Base-by-base conservation (phyloP, 2,888 invertebrate genomes). In the Limnephilus lunatus region DNA sequence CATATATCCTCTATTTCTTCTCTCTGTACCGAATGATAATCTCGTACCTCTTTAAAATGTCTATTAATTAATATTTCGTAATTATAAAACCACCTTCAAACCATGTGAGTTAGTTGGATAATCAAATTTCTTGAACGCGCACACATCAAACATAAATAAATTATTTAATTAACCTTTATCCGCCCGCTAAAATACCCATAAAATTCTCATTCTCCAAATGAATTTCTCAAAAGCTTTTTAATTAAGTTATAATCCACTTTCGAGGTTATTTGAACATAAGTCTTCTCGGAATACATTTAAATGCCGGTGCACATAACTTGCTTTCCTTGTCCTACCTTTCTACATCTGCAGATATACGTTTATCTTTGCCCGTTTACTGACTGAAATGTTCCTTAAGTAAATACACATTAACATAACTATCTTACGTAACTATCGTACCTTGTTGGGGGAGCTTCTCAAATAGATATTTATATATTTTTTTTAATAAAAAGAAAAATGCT, bases 191-290 rank as follows among this genome's bases (percentile, higher is more conserved):
- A 68, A 25, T 19, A 68, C 68, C 25, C 31, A 11, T 86, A n/a
- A 44, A 30, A 86, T 86, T 53, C 25, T 39, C 86, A 30, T 48
- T 30, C 25, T 31, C 7, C 25, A n/a, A n/a, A 30, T 39, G 44
- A 86, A 48, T 86, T 86, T 86, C 86, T 53, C 86, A 44, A 86
- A 44, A 31, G 86, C 39, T 14, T 30, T 86, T 86, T 48, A 86
- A 86, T 86, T 35, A 86, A 86, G 44, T 86, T 86, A 44, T 68
- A 30, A 44, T 86, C 48, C 48, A 30, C 86, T 48, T 3, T n/a
- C 86, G 85, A 39, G 85, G 85, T 68, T 68, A 68, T 9, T 68
- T 68, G 68, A 68, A 68, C 25, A 68, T 68, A 68, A 68, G 25
- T 68, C 68, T 68, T 68, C 68, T 68, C 68, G n/a, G 68, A 25